Percentiles rank a stretch among this genome's conserved stretches.
Conservation (phyloP, 2,113 vertebrate genomes). For the Perca schrenkii region DNA sequence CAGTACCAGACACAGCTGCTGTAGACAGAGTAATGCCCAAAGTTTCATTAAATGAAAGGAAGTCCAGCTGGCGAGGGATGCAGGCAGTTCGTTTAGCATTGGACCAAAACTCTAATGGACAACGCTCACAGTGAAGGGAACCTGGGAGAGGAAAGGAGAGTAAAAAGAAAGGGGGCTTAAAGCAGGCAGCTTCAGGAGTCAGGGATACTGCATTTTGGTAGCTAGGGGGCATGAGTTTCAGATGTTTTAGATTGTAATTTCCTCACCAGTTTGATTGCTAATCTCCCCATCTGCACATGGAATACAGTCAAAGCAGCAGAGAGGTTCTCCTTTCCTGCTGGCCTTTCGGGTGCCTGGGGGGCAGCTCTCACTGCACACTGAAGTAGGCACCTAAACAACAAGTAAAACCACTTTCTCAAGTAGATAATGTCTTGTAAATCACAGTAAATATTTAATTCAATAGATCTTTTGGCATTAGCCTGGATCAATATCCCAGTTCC, state of each 20-base stretch:
- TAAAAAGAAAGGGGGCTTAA: background rate
- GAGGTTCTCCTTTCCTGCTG: conserved; percentile 79
- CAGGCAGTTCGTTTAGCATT: conserved; percentile 75
- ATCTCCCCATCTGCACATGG: conserved; percentile 84
- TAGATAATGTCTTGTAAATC: background rate
- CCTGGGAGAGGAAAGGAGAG: conserved; percentile 53
- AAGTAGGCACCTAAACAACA: conserved; percentile 76
- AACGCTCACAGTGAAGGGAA: conserved; percentile 75
- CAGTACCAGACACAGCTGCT: conserved; percentile 71
- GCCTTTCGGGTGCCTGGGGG: conserved; percentile 80
- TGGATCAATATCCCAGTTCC: background rate
- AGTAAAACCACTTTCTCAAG: background rate
- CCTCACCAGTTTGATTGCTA: conserved; percentile 80
- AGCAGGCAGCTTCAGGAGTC: too few species aligned
- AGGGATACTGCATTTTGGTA: background rate
- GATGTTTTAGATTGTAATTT: background rate
- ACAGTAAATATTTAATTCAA: background rate
- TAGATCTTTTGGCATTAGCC: too few species aligned
- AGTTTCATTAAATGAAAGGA: conserved; percentile 79
- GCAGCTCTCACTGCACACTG: conserved; percentile 82
- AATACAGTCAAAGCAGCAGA: conserved; percentile 87
- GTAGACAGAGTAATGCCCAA: conserved; percentile 80
- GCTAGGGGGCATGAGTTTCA: too few species aligned
- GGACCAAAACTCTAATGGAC: conserved; percentile 83
- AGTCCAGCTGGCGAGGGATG: conserved; percentile 78